phyloP scores from a whole-genome alignment of 2,113 vertebrate species.

The Electrona antarctica region DNA sequence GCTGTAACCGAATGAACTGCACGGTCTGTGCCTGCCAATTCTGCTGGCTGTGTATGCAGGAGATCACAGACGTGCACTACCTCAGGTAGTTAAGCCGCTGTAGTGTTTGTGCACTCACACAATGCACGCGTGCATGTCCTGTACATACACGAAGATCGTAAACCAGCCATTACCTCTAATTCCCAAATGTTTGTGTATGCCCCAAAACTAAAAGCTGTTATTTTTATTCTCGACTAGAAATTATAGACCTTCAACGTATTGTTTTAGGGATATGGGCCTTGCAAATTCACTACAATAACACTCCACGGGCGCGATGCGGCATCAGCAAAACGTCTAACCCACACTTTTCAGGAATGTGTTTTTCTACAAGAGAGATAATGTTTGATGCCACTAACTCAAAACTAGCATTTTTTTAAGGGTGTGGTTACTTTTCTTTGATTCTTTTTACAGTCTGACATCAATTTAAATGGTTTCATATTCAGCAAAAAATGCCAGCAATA shows the following conservation, averaged over 20 bases:
- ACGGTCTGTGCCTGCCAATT: slow-evolving; percentile 89
- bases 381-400: not conserved
- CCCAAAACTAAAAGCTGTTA: not conserved
- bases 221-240: not conserved
- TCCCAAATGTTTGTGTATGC: not conserved
- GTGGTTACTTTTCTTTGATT: not conserved
- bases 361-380: not conserved
- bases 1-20: slow-evolving; percentile 91
- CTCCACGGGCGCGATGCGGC: not conserved
- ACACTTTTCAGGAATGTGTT: too few relatives aligned
- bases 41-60: slow-evolving; percentile 90
- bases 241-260: not conserved
- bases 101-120: not conserved
- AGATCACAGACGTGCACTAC: slow-evolving; percentile 90
- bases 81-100: slow-evolving; percentile 77
- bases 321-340: too few relatives aligned
- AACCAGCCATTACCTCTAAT: too few relatives aligned
- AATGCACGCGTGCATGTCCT: too few relatives aligned
- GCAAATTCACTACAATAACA: slow-evolving; percentile 6
- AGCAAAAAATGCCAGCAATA: not conserved
- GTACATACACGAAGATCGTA: not conserved
- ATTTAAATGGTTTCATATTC: not conserved
- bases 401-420: not conserved
- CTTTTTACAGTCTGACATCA: not conserved
- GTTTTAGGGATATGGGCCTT: not conserved